Conservation (phyloP, 2,797 vertebrate species). For the Sphenodon punctatus region DNA sequence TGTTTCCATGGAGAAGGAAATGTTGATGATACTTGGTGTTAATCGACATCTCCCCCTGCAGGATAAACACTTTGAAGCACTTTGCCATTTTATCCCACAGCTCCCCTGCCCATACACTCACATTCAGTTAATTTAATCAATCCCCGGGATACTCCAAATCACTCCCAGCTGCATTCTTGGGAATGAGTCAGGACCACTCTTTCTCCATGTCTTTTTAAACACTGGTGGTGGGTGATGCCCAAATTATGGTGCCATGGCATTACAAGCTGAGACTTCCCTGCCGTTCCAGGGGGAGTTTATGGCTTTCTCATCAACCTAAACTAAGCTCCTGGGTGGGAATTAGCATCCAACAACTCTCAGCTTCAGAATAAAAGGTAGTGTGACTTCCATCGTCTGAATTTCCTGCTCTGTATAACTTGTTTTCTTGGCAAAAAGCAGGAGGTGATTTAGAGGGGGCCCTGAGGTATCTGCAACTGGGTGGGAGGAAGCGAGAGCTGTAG, state of each 20-base stretch:
- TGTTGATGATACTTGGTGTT: background rate
- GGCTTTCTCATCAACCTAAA: background rate
- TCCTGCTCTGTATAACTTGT: background rate
- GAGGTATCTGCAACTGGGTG: background rate
- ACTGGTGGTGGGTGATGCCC: background rate
- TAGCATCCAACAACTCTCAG: constrained; percentile 4
- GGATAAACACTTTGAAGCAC: constrained; percentile 32
- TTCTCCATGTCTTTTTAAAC: background rate
- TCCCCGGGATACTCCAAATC: background rate
- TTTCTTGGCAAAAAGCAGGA: background rate
- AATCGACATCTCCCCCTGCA: constrained; percentile 30
- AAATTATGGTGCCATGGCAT: background rate
- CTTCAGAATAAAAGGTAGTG: constrained; percentile 12
- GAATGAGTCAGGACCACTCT: background rate
- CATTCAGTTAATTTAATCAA: constrained; percentile 12
- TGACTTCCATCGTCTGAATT: constrained; percentile 18
- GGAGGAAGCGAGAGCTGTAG: background rate
- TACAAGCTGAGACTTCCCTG: background rate
- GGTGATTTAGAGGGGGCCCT: constrained; percentile 18
- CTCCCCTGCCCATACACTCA: no score
- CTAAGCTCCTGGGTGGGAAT: background rate
- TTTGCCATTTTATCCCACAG: constrained; percentile 14
- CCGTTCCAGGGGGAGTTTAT: background rate
- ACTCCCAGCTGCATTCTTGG: background rate
- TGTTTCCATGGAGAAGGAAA: background rate